Evolutionary conservation across 2,113 vertebrate genomes (phyloP).

Genomic region (Gallinago media): DNA sequence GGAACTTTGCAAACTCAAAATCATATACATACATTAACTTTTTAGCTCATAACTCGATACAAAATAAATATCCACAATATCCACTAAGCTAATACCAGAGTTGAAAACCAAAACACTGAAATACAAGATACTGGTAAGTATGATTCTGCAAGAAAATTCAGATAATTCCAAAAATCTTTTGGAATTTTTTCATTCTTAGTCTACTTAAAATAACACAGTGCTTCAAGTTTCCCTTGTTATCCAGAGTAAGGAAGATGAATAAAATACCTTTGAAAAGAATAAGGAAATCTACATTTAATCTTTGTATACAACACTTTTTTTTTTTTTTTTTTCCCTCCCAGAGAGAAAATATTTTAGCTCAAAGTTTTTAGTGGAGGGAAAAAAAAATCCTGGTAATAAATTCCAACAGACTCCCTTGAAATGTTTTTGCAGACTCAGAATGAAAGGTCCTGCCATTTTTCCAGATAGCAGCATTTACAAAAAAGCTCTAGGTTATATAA

Average conservation of each 20-base stretch:
- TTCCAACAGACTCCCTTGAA: not conserved
- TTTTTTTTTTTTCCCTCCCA: too few species aligned
- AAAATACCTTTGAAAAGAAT: not conserved
- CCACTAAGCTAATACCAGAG: not conserved
- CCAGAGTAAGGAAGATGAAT: not conserved
- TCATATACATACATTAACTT: not conserved
- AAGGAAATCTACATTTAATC: not conserved
- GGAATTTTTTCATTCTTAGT: not conserved
- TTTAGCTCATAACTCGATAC: not conserved
- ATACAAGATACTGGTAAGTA: not conserved
- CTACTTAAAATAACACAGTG: not conserved
- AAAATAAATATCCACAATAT: not conserved
- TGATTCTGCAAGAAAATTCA: not conserved
- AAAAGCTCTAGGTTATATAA: not conserved
- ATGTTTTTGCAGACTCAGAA: not conserved
- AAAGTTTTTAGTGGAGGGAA: not conserved
- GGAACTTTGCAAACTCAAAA: not conserved
- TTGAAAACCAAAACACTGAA: not conserved
- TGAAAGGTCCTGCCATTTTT: not conserved
- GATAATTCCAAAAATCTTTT: not conserved
- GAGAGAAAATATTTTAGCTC: not conserved
- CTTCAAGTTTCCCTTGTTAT: not conserved
- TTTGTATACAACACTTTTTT: not conserved
- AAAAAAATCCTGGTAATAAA: not conserved
- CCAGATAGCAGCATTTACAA: fast-evolving